These are phyloP conservation scores for Leistus spinibarbis DNA, from an alignment of 2,888 invertebrate species.

Conservation along the genomic window DNA sequence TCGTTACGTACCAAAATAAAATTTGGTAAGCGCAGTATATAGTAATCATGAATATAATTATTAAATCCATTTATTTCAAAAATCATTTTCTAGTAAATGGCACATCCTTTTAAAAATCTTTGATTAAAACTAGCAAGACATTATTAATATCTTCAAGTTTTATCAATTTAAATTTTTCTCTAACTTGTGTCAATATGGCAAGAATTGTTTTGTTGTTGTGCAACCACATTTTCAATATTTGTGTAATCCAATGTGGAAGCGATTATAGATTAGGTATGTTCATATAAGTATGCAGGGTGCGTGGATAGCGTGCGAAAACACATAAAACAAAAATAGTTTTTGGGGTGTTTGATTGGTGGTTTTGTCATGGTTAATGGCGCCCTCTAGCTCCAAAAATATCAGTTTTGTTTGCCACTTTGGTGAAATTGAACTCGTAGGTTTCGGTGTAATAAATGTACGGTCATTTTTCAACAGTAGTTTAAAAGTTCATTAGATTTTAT, in stretches of 20 bases:
- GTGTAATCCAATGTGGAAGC: neutral
- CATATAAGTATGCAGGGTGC: neutral
- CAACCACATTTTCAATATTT: too few species aligned
- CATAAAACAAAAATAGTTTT: conserved; percentile 26
- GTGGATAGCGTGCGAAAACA: conserved; percentile 29
- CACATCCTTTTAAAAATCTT: too few species aligned
- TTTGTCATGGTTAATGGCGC: conserved; percentile 25
- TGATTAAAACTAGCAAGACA: too few species aligned
- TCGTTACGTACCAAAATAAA: too few species aligned
- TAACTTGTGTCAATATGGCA: too few species aligned
- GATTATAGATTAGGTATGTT: neutral
- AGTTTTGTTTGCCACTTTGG: conserved; percentile 13
- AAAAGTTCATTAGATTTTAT: neutral
- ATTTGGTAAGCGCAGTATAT: too few species aligned
- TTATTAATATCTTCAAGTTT: too few species aligned
- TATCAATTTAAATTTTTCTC: too few species aligned
- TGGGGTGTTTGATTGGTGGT: conserved; percentile 35
- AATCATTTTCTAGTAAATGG: too few species aligned
- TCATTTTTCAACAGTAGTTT: neutral
- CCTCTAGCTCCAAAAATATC: neutral
- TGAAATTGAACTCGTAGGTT: conserved; percentile 3
- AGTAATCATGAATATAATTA: too few species aligned
- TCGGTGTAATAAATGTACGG: neutral
- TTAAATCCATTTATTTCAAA: too few species aligned
- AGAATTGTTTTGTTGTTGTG: too few species aligned